Conservation (phyloP, 1,140 invertebrate species). For the Leptonema lineaticorne region DNA sequence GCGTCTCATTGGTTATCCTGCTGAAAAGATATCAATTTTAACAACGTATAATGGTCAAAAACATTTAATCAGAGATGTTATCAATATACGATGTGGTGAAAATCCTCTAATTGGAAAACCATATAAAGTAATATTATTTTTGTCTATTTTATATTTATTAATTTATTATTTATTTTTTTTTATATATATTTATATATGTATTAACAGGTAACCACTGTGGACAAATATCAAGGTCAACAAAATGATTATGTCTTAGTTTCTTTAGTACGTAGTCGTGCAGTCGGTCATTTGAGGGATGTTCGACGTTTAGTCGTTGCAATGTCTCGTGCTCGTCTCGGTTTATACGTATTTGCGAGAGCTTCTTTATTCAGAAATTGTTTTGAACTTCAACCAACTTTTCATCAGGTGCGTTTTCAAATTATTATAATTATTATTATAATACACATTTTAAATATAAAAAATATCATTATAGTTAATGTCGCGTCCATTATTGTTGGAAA, state of each 20-base stretch:
- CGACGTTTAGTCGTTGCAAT: slow-evolving; percentile 96
- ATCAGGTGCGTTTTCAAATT: slow-evolving; percentile 62
- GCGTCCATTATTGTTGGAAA: slow-evolving; percentile 73
- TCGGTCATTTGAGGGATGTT: slow-evolving; percentile 96
- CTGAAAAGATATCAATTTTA: slow-evolving; percentile 97
- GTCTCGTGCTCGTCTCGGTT: slow-evolving; percentile 94
- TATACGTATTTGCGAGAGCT: slow-evolving; percentile 94
- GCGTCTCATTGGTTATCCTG: slow-evolving; percentile 95
- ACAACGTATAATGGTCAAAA: slow-evolving; percentile 99
- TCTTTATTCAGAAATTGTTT: slow-evolving; percentile 95
- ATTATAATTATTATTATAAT: not conserved
- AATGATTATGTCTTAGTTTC: slow-evolving; percentile 98
- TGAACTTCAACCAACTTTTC: slow-evolving; percentile 93
- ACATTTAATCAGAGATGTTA: slow-evolving; percentile 94
- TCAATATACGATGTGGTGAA: slow-evolving; percentile 89
- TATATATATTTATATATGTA: slow-evolving; percentile 8
- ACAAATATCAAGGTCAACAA: slow-evolving; percentile 99
- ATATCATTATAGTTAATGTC: slow-evolving; percentile 53
- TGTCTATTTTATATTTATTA: slow-evolving; percentile 47
- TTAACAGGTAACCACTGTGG: slow-evolving; percentile 84
- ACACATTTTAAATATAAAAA: too few species aligned
- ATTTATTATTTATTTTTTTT: not conserved
- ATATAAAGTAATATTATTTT: too few species aligned
- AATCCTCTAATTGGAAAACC: slow-evolving; percentile 97
- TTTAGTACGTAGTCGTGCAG: slow-evolving; percentile 91